Base-by-base conservation (phyloP, 2,888 invertebrate genomes). In the Candidula unifasciata region DNA sequence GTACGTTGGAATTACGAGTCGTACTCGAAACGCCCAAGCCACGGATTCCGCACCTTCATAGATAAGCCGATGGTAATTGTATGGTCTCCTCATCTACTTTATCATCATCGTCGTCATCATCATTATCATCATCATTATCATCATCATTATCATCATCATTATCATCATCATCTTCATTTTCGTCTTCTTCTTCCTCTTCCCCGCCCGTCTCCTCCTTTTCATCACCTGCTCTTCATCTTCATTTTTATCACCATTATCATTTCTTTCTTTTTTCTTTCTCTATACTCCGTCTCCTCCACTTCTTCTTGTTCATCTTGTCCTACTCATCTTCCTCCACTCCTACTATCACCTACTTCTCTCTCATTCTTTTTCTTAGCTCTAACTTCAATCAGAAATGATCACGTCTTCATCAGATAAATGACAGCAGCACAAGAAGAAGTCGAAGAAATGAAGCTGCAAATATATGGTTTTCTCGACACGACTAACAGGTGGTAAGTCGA, bases 161-260 rank as follows among this genome's bases (percentile, higher is more conserved):
- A 8, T 27, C 66, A 8, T 27, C 66, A 8, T 27, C 66, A 8
- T 27, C 66, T 66, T 27, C 73, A 16, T 33, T 30, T 71, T 33
- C 73, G 6, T 33, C 33, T 71, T 33, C 33, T 71, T 33, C 73
- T 71, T 33, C 73, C 27, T 33, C 73, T 71, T 33, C 73, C 27
- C 10, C 73, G 6, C 10, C 73, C 27, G 5, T 30, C 27, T 33
- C 73, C 27, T 33, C 73, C 27, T 33, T 30, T 71, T 33, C 44
- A 6, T 44, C 44, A n/a, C n/a, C n/a, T n/a, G n/a, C 10, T 44
- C 44, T 44, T 44, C 44, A 6, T 44, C 44, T 44, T 44, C 44
- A 10, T n/a, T n/a, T n/a, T n/a, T n/a, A n/a, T n/a, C n/a, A n/a
- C 44, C 44, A 6, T 44, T 10, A 6, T 44, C 44, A n/a, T 44